Evolutionary conservation across 1,140 invertebrate genomes (phyloP).

Genomic region (Drosophila prosaltans): DNA sequence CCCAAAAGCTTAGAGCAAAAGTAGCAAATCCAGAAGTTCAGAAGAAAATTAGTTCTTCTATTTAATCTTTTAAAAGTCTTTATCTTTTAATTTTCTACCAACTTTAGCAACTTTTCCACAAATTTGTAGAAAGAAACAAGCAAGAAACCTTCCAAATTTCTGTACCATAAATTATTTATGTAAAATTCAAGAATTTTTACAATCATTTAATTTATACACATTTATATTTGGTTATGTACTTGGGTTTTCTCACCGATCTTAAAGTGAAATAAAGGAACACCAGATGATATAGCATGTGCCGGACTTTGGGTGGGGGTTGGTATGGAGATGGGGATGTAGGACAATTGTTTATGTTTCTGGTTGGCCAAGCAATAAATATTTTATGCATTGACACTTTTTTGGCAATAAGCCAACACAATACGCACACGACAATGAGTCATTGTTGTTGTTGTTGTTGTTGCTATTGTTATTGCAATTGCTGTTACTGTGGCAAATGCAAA

Average conservation of each 20-base stretch:
- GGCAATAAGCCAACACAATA: constrained; percentile 59
- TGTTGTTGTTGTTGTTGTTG: constrained; percentile 46
- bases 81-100: no score
- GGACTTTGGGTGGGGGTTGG: no score
- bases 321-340: background rate
- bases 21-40: no score
- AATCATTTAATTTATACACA: background rate
- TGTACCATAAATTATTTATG: background rate
- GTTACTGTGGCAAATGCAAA: constrained; percentile 45
- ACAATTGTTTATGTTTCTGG: constrained; percentile 37
- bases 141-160: no score
- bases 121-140: no score
- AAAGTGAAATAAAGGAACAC: background rate
- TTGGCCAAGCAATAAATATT: constrained; percentile 58
- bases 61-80: no score
- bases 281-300: background rate
- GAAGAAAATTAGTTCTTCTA: no score
- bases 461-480: constrained; percentile 21
- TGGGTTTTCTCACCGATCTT: background rate
- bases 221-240: background rate
- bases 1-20: no score
- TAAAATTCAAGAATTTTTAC: background rate
- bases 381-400: constrained; percentile 63
- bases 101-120: no score
- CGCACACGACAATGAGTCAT: constrained; percentile 56